A percentile compares a stretch with the other conserved stretches of the same genome.
phyloP scores from a whole-genome alignment of 2,888 invertebrate genomes.

The Boloria euphrosyne region DNA sequence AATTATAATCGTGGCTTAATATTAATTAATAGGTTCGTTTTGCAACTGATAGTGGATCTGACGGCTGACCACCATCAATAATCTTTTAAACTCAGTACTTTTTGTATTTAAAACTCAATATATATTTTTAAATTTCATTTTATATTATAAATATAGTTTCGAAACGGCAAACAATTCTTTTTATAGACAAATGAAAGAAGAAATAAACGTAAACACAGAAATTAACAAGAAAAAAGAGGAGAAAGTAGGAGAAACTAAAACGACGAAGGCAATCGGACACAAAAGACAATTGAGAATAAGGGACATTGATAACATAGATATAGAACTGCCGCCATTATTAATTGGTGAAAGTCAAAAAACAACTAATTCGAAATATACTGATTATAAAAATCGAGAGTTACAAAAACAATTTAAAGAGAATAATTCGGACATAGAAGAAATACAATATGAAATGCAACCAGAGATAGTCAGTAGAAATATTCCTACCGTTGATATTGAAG shows the following conservation, averaged over 20 bases:
- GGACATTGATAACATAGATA: conserved; percentile 55
- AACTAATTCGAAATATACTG: not conserved
- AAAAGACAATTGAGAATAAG: conserved; percentile 61
- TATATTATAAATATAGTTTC: not conserved
- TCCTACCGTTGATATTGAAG: conserved; percentile 8
- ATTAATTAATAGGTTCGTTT: no score
- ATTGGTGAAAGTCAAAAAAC: conserved; percentile 32
- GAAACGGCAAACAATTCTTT: not conserved
- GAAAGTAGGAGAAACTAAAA: conserved; percentile 24
- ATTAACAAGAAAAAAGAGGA: conserved; percentile 23
- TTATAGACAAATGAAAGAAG: conserved; percentile 10
- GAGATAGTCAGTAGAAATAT: not conserved
- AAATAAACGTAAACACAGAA: not conserved
- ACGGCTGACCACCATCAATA: no score
- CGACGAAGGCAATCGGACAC: conserved; percentile 9
- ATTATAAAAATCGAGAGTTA: not conserved
- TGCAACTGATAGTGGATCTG: no score
- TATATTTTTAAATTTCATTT: no score
- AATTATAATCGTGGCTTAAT: no score
- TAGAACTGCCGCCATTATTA: conserved; percentile 48
- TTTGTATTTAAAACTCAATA: not conserved
- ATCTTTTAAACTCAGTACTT: no score
- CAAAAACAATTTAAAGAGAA: not conserved
- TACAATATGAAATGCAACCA: no score
- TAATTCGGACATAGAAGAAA: no score